Percentiles rank a stretch among this genome's conserved stretches.
These are phyloP conservation scores for Microplitis deprimator DNA, from an alignment of 2,888 invertebrate genomes.

Conservation along the genomic window DNA sequence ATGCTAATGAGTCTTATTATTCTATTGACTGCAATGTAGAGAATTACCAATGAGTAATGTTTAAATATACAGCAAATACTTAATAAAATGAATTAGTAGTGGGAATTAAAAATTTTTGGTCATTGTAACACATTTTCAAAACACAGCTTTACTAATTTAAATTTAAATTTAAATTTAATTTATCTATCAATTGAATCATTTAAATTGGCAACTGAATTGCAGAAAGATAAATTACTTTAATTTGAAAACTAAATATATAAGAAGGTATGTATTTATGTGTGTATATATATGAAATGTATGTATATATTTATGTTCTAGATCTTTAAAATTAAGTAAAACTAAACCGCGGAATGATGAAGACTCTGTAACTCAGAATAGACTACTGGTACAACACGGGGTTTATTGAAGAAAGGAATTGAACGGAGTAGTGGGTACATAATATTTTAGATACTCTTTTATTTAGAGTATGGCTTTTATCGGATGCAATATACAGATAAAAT, in stretches of 20 bases:
- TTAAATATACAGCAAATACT: conserved; percentile 9
- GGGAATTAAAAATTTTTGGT: too few species aligned
- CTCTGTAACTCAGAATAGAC: background rate
- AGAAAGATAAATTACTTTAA: too few species aligned
- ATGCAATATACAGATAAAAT: conserved; percentile 3
- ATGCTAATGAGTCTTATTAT: conserved; percentile 19
- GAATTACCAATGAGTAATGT: conserved; percentile 13
- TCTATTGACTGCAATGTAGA: conserved; percentile 8
- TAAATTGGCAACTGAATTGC: too few species aligned
- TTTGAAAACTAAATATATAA: too few species aligned
- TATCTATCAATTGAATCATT: too few species aligned
- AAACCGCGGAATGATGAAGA: background rate
- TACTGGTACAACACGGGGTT: background rate
- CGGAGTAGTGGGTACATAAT: background rate
- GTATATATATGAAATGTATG: background rate
- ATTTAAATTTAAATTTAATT: too few species aligned
- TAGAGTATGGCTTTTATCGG: background rate
- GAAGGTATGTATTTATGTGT: too few species aligned
- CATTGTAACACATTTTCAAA: too few species aligned
- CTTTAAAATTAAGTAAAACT: background rate
- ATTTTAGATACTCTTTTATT: conserved; percentile 15
- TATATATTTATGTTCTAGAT: background rate
- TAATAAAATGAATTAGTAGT: too few species aligned
- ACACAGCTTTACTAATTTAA: too few species aligned
- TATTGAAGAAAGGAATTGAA: background rate